Evolutionary conservation across 1,140 invertebrate species (phyloP).

Genomic region (Drosophila hydei): DNA sequence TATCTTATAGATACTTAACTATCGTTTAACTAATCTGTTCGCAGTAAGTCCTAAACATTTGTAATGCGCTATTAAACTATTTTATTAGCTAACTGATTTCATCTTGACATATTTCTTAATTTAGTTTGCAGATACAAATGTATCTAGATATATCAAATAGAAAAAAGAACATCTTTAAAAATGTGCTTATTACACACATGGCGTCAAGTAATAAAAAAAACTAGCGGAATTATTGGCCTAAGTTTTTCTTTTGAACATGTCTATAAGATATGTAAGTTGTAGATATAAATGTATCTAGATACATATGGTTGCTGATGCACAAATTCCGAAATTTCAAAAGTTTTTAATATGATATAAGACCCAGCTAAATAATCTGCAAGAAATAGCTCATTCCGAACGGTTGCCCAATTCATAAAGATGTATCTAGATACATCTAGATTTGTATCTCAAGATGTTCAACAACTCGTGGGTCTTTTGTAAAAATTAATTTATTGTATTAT

Average conservation of each 20-base stretch:
- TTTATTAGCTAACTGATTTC: background rate
- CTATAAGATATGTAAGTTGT: background rate
- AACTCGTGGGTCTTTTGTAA: constrained; percentile 48
- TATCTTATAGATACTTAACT: background rate
- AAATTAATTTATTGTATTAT: constrained; percentile 76
- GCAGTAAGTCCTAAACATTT: background rate
- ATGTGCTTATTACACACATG: background rate
- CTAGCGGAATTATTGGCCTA: background rate
- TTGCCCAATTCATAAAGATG: constrained; percentile 2
- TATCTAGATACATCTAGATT: constrained; percentile 32
- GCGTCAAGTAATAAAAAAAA: background rate
- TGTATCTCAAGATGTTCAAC: constrained; percentile 48
- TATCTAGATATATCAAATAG: background rate
- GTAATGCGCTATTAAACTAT: background rate
- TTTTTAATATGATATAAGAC: background rate
- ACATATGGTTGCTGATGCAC: background rate
- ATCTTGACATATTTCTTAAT: background rate
- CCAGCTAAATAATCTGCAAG: background rate
- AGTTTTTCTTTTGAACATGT: background rate
- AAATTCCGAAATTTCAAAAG: background rate
- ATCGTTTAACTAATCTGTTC: background rate
- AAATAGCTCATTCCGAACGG: background rate
- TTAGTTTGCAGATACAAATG: background rate
- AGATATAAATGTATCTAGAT: constrained; percentile 6
- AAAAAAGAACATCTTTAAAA: too few species aligned